Evolutionary conservation across 2,888 invertebrate species (phyloP).

Genomic region (Tipula confusa): DNA sequence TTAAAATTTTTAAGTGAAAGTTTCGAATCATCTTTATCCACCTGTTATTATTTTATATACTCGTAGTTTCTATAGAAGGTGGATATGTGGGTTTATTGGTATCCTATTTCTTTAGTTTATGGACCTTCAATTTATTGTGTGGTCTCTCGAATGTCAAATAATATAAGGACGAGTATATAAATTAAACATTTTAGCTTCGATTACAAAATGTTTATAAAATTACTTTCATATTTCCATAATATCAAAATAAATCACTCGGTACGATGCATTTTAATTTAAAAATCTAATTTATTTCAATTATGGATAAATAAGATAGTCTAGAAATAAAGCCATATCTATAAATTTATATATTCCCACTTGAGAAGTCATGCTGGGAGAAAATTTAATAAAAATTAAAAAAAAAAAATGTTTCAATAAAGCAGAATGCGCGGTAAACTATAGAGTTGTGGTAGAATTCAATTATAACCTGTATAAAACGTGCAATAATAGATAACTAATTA

Average conservation of each 20-base stretch:
- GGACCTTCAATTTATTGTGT: background rate
- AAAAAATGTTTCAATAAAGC: background rate
- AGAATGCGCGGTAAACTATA: background rate
- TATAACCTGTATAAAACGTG: background rate
- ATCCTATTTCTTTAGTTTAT: background rate
- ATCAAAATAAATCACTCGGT: background rate
- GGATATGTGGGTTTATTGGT: background rate
- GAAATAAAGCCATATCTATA: background rate
- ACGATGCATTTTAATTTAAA: constrained; percentile 8
- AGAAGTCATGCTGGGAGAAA: background rate
- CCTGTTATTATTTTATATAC: background rate
- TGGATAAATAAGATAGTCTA: background rate
- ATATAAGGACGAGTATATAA: background rate
- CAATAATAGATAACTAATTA: background rate
- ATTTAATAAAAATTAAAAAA: background rate
- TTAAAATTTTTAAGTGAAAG: background rate
- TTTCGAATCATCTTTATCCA: background rate
- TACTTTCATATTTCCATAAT: background rate
- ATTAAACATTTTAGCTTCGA: background rate
- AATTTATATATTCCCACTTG: background rate
- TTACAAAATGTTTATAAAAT: background rate
- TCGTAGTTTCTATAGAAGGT: background rate
- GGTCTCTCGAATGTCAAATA: background rate
- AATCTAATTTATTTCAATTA: constrained; percentile 16
- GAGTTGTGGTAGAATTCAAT: background rate